Evolutionary conservation across 2,797 vertebrate genomes (phyloP), one percentile per base, ranked within the genome.

Genomic region (Chaunax sp.): DNA sequence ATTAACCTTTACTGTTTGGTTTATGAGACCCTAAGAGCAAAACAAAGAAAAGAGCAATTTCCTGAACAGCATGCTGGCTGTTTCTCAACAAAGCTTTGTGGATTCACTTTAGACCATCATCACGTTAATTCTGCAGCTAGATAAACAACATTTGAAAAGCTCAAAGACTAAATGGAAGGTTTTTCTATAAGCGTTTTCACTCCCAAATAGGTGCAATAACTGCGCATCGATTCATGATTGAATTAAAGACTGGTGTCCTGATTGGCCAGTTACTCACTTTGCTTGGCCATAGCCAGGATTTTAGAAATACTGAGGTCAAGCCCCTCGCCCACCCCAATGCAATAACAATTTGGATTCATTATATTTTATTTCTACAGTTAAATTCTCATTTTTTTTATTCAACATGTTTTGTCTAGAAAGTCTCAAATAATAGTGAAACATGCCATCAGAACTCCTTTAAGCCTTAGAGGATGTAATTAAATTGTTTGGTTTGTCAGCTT

Each of bases 1-100:
- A 46, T 28, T 67, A 14, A 33, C 55, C 69, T 61, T 63, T 64
- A 47, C 37, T 72, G 35, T 54, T 49, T 46, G 43, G 20, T 26
- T 12, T 18, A 54, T 1, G 5, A 47, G 18, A 56, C 12, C 75
- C 50, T 20, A 45, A 52, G n/a, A 14, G 1, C 28, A 8, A 30
- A 8, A 30, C n/a, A n/a, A n/a, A n/a, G n/a, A n/a, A n/a, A n/a
- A n/a, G n/a, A n/a, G n/a, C n/a, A n/a, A n/a, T n/a, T n/a, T n/a
- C 11, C 22, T 44, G 50, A 30, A 30, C 51, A 67, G 11, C 37
- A 37, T 30, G 20, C 38, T 16, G 43, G 10, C 26, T 53, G 20
- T 61, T 53, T 8, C 28, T 8, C 28, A 8, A n/a, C n/a, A 35
- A 46, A 40, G 30, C 4, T 33, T 30, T 64, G 20, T 26, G n/a